Base-by-base conservation (phyloP, 2,888 invertebrate species). In the Dichetophora obliterata region DNA sequence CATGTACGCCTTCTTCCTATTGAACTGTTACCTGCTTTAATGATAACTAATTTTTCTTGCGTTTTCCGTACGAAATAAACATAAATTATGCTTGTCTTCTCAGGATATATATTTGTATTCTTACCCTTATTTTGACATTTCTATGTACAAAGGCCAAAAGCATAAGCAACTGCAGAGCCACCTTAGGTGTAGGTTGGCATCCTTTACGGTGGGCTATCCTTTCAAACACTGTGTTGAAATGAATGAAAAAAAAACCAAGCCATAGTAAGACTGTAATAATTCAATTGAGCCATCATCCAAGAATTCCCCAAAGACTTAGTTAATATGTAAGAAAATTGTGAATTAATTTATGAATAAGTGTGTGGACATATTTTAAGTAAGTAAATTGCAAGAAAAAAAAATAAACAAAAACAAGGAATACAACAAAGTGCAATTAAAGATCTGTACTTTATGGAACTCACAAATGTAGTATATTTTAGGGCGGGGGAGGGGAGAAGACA, bases 211-310 rank as follows among this genome's bases (percentile, higher is more conserved):
- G 37, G 8, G 37, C 37, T 37, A 37, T 8, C 11, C 22, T 1
- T 22, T 22, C 27, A 14, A 14, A 27, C 27, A 59, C 27, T 22
- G 59, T 22, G 54, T 54, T 22, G 22, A 11, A 54, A 54, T 54
- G n/a, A 63, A 63, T 63, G 22, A 11, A 54, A 54, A 22, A 5
- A 63, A 63, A 37, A 63, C n/a, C 63, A 48, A 48, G 19, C 27
- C 43, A 19, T 48, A 24, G 4, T 9, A 48, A 68, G 27, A 22
- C 50, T 50, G 24, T 31, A 43, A 68, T 68, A 68, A 43, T 68
- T 68, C 27, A 43, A 68, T 63, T 63, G 16, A 63, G 63, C 5
- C 63, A 63, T 63, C 63, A 63, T 19, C 63, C n/a, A 31, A 31
- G 63, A 2, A 63, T 63, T 63, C 16, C 34, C 16, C 14, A 27